These are phyloP conservation scores for Pollenia labialis DNA, from an alignment of 2,888 invertebrate species.

Conservation along the genomic window DNA sequence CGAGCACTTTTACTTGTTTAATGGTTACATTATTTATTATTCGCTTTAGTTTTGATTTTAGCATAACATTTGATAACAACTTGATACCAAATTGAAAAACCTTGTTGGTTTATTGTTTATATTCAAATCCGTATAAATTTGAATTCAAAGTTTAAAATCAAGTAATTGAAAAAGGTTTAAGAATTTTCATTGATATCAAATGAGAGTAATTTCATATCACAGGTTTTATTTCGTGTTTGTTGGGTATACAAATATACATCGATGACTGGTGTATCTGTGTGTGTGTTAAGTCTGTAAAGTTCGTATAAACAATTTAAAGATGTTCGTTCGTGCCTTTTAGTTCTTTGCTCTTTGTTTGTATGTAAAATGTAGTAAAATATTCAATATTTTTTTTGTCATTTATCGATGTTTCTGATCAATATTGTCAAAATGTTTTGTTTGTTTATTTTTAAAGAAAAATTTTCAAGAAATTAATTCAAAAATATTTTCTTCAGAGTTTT, in stretches of 20 bases:
- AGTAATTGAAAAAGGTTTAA: too few relatives aligned
- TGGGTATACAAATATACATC: constrained; percentile 6
- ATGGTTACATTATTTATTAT: too few relatives aligned
- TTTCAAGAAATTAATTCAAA: constrained; percentile 50
- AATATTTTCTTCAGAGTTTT: constrained; percentile 23
- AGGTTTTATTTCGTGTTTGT: not conserved
- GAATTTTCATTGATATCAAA: too few relatives aligned
- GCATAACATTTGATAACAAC: too few relatives aligned
- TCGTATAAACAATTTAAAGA: constrained; percentile 48
- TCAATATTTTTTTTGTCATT: constrained; percentile 16
- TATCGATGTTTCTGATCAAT: constrained; percentile 57
- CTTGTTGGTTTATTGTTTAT: too few relatives aligned
- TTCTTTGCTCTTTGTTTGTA: not conserved
- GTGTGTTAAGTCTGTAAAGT: constrained; percentile 16
- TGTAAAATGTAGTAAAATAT: not conserved
- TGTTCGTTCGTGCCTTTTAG: constrained; percentile 44
- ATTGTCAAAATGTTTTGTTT: constrained; percentile 49
- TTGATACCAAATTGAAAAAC: too few relatives aligned
- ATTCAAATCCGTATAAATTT: too few relatives aligned
- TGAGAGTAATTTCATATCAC: too few relatives aligned
- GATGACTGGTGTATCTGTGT: not conserved
- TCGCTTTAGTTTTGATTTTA: too few relatives aligned
- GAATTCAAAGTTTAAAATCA: too few relatives aligned
- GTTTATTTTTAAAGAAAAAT: constrained; percentile 13
- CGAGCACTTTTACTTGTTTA: too few relatives aligned